phyloP scores from a whole-genome alignment of 2,888 invertebrate genomes.

The Ormyrus pomaceus region DNA sequence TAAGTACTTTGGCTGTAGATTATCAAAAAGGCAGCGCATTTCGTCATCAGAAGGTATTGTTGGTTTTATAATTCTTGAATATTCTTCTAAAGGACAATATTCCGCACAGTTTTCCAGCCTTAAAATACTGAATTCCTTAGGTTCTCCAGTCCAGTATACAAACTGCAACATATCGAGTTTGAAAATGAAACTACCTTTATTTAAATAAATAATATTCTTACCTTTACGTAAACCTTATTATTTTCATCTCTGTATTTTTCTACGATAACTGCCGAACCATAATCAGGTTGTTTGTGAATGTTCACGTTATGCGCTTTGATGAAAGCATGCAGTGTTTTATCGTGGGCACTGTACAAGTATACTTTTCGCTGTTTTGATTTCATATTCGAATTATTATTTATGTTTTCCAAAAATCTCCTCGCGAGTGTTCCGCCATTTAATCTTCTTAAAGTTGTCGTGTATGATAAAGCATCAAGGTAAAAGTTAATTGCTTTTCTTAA shows the following conservation, averaged over 20 bases:
- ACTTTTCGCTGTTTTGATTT: conserved; percentile 25
- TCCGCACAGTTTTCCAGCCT: conserved; percentile 34
- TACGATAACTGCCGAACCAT: conserved; percentile 35
- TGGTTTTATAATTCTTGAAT: conserved; percentile 20
- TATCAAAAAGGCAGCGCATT: conserved; percentile 42
- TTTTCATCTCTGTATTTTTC: conserved; percentile 40
- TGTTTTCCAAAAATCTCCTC: conserved; percentile 37
- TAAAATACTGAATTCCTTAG: conserved; percentile 25
- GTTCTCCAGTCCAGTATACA: conserved; percentile 27
- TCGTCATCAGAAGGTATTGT: conserved; percentile 48
- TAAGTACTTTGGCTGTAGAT: conserved; percentile 25
- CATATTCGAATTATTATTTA: conserved; percentile 2
- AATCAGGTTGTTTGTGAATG: conserved; percentile 19
- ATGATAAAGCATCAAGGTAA: conserved; percentile 29
- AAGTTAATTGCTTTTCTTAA: conserved; percentile 15
- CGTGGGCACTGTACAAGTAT: conserved; percentile 43
- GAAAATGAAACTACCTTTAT: neutral
- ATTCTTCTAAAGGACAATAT: conserved; percentile 41
- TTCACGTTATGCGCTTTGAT: conserved; percentile 7
- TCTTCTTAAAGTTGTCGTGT: conserved; percentile 17
- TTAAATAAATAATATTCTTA: conserved; percentile 12
- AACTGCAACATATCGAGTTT: conserved; percentile 15
- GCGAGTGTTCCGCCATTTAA: conserved; percentile 39
- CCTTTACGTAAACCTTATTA: conserved; percentile 33
- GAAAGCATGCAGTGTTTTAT: conserved; percentile 40